Evolutionary conservation across 2,888 invertebrate genomes (phyloP), one percentile per base, ranked within the genome.

Genomic region (Pasiphila rectangulata): DNA sequence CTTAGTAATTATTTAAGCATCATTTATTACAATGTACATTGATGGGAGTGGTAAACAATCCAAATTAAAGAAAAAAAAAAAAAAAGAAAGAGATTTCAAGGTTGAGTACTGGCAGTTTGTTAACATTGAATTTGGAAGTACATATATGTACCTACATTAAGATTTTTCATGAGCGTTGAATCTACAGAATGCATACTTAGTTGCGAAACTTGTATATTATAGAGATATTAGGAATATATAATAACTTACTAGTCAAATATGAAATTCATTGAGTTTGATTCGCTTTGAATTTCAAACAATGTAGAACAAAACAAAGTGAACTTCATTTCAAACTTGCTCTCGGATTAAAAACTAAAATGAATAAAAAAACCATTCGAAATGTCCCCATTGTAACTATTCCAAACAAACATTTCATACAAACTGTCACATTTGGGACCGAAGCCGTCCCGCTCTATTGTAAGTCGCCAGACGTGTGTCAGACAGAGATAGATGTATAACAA

Each of bases 391-490:
- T 79, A 68, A 51, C 69, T 72, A 76, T 67, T 73, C 69, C 83
- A 85, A 84, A 86, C 86, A 86, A 83, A 85, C 81, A 82, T 80
- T 79, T 80, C 83, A 83, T 79, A 83, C 73, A 79, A 83, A 80
- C 85, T 87, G 87, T 86, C 85, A 84, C 83, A 85, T 85, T 81
- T 83, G 79, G 79, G 80, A 84, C 80, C 79, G 80, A 83, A 81
- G 61, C 74, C 59, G 69, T 81, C 85, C 69, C 83, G 56, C 58
- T 83, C 72, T 46, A 51, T 42, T 38, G 56, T 32, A 42, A 21
- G 44, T 34, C 42, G 25, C 46, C 45, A 52, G 54, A 48, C 51
- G 50, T 46, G 53, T 37, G 75, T 58, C 55, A 64, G 77, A 87
- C 61, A 57, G 69, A 67, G 86, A 83, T 62, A 72, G 77, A 75